Conservation (phyloP, 92 coral and sea anemone genomes). For the Scolanthus callimorphus region DNA sequence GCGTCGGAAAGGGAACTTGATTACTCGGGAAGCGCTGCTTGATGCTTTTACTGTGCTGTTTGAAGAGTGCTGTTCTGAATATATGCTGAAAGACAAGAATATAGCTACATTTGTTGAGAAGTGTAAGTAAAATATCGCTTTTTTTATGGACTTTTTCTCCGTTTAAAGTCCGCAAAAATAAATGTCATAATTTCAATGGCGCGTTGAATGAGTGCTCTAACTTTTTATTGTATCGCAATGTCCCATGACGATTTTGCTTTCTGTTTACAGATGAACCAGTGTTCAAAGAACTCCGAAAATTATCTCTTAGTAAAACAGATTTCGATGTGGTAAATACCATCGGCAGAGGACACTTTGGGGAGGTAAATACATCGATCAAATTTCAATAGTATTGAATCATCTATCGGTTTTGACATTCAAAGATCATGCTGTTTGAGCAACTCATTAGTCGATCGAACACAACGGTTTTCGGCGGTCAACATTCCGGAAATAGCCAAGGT, state of each 20-base stretch:
- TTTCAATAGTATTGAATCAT: too few relatives aligned
- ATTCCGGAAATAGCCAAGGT: background rate
- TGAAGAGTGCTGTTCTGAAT: slow-evolving; percentile 83
- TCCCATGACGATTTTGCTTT: background rate
- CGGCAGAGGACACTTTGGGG: slow-evolving; percentile 99
- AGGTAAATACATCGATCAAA: slow-evolving; percentile 41
- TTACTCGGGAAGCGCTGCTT: slow-evolving; percentile 81
- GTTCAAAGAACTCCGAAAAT: slow-evolving; percentile 66
- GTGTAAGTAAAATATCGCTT: slow-evolving; percentile 85
- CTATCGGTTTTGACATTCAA: background rate
- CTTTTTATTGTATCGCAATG: too few relatives aligned
- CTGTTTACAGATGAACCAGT: slow-evolving; percentile 50
- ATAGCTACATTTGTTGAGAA: slow-evolving; percentile 80
- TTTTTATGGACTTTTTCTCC: background rate
- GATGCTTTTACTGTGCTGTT: slow-evolving; percentile 89
- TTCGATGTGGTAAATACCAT: slow-evolving; percentile 83
- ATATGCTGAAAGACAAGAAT: slow-evolving; percentile 84
- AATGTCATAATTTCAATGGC: too few relatives aligned
- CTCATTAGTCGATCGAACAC: too few relatives aligned
- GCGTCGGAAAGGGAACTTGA: slow-evolving; percentile 34
- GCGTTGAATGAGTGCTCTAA: too few relatives aligned
- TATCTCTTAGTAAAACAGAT: slow-evolving; percentile 72
- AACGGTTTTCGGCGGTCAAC: background rate
- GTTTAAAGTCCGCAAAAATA: background rate
- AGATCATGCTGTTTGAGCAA: too few relatives aligned